phyloP scores from a whole-genome alignment of 2,888 invertebrate species.

The Carabus problematicus region DNA sequence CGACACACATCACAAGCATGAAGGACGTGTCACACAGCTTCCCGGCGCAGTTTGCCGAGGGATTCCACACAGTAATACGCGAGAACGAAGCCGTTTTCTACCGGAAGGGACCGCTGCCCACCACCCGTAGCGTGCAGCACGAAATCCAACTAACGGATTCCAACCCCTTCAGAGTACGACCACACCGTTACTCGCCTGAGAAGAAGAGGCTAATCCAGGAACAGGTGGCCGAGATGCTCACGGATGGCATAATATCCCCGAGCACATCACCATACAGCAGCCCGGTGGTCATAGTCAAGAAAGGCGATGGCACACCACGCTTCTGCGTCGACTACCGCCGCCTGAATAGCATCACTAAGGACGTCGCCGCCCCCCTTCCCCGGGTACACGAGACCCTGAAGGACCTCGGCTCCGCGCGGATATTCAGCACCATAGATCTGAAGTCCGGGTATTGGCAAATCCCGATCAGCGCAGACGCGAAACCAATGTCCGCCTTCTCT shows the following conservation, averaged over 20 bases:
- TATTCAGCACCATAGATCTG: slow-evolving; percentile 51
- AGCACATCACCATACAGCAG: slow-evolving; percentile 44
- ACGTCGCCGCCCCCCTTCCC: slow-evolving; percentile 46
- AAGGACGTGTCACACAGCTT: no score
- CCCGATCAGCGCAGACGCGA: slow-evolving; percentile 45
- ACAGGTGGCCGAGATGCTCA: slow-evolving; percentile 46
- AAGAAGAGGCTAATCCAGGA: slow-evolving; percentile 43
- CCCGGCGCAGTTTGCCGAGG: no score
- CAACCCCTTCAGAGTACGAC: background rate
- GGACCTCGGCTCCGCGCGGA: slow-evolving; percentile 48
- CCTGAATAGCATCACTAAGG: no score
- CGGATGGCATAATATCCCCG: slow-evolving; percentile 46
- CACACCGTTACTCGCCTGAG: background rate
- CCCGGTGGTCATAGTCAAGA: slow-evolving; percentile 45
- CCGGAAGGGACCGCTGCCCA: background rate
- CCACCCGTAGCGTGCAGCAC: background rate
- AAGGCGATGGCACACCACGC: slow-evolving; percentile 45
- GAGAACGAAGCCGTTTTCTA: no score
- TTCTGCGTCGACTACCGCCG: slow-evolving; percentile 47
- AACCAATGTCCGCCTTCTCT: slow-evolving; percentile 48
- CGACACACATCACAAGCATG: no score
- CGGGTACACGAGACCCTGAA: slow-evolving; percentile 46
- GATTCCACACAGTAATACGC: no score
- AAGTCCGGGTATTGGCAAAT: slow-evolving; percentile 52
- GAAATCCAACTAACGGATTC: background rate